phyloP scores from a whole-genome alignment of 2,797 vertebrate genomes.

The Oryzias dopingdopingensis region DNA sequence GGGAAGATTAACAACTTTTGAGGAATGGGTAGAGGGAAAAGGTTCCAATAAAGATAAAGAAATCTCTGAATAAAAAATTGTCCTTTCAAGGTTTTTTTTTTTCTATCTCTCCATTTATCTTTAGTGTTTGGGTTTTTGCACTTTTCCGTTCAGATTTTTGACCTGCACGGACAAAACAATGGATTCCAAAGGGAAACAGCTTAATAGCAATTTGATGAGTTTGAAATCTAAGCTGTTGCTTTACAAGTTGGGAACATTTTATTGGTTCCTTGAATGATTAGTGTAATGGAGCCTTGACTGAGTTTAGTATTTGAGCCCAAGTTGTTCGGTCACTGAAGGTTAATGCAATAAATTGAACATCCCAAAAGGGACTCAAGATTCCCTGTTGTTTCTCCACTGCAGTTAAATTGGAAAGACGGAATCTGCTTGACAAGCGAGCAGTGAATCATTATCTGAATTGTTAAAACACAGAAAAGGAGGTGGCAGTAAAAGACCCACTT shows the following conservation, averaged over 20 bases:
- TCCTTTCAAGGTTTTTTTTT: neutral
- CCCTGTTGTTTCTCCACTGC: constrained; percentile 48
- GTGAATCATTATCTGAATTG: constrained; percentile 39
- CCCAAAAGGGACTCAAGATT: constrained; percentile 45
- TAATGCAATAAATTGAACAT: constrained; percentile 31
- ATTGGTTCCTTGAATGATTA: constrained; percentile 59
- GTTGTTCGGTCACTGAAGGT: constrained; percentile 70
- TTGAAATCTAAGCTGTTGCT: constrained; percentile 55
- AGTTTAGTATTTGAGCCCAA: constrained; percentile 66
- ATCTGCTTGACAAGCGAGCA: constrained; percentile 14
- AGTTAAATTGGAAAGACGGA: constrained; percentile 21
- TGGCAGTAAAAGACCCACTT: no score
- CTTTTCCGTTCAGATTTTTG: constrained; percentile 17
- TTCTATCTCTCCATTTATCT: constrained; percentile 9
- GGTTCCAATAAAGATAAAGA: neutral
- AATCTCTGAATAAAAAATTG: constrained; percentile 1
- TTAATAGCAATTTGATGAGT: constrained; percentile 71
- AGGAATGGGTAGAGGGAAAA: neutral
- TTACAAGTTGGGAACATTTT: constrained; percentile 69
- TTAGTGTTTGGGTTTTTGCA: constrained; percentile 6
- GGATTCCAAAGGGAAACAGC: constrained; percentile 35
- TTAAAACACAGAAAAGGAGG: constrained; percentile 14
- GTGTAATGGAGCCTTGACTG: constrained; percentile 63
- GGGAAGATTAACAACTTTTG: constrained; percentile 39
- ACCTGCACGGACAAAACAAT: constrained; percentile 25